Percentiles rank a stretch among this genome's conserved stretches.
Evolutionary conservation across 2,113 vertebrate genomes (phyloP).

Genomic region (Notarius lentiginosus): DNA sequence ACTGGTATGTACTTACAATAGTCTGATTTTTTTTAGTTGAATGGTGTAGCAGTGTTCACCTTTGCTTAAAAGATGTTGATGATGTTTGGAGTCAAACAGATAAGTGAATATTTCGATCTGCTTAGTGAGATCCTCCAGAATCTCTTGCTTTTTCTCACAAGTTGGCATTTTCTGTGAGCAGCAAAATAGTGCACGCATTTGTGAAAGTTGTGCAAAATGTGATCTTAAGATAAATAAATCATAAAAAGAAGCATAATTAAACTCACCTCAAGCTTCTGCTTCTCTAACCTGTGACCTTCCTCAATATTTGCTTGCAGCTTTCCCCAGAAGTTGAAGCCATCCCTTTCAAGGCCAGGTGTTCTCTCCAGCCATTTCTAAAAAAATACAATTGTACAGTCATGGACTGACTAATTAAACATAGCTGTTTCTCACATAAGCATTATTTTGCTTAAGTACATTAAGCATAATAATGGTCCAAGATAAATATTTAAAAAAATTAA

Average conservation of each 20-base stretch:
- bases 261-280: constrained; percentile 78
- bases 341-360: constrained; percentile 86
- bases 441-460: neutral
- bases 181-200: neutral
- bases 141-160: constrained; percentile 85
- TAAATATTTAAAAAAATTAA: no score
- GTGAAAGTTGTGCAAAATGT: neutral
- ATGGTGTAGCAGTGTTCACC: constrained; percentile 65
- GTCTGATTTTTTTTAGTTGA: neutral
- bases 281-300: constrained; percentile 80
- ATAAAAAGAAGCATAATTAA: neutral
- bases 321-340: constrained; percentile 95
- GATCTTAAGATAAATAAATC: neutral
- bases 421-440: neutral
- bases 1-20: neutral
- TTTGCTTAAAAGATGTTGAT: constrained; percentile 91
- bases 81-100: constrained; percentile 91
- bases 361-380: constrained; percentile 94
- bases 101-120: constrained; percentile 82
- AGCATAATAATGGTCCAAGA: no score
- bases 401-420: neutral
- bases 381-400: constrained; percentile 32
- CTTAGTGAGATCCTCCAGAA: constrained; percentile 80
- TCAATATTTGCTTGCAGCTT: constrained; percentile 85
- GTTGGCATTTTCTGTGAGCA: constrained; percentile 71